Conservation (phyloP, 2,888 invertebrate genomes). For the Cheilosia vulpina region DNA sequence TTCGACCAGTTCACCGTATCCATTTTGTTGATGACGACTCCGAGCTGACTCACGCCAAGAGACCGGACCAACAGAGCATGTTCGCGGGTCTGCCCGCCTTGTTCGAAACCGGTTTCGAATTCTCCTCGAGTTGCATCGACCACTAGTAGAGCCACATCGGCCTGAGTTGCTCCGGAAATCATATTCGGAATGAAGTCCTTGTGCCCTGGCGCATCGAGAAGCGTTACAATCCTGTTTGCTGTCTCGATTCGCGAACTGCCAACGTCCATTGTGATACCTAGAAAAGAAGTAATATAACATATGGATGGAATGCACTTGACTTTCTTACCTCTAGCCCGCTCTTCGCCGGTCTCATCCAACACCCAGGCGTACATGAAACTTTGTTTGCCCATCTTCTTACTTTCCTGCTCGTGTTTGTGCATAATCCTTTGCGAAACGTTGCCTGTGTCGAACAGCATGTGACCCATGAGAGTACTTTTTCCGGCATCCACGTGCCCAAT, state of each 20-base stretch:
- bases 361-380: slow-evolving; percentile 99
- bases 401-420: slow-evolving; percentile 99
- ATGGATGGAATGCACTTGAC: not conserved
- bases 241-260: slow-evolving; percentile 97
- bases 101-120: slow-evolving; percentile 99
- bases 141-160: slow-evolving; percentile 98
- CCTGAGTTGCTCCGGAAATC: slow-evolving; percentile 99
- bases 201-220: slow-evolving; percentile 99
- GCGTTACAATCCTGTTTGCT: slow-evolving; percentile 88
- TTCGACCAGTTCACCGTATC: slow-evolving; percentile 98
- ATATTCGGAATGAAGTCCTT: slow-evolving; percentile 99
- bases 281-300: not conserved
- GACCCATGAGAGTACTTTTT: slow-evolving; percentile 92
- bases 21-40: slow-evolving; percentile 98
- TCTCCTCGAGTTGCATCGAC: slow-evolving; percentile 98
- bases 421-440: slow-evolving; percentile 94
- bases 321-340: slow-evolving; percentile 89
- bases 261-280: slow-evolving; percentile 98
- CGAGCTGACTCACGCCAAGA: slow-evolving; percentile 95
- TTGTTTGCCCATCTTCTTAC: slow-evolving; percentile 98
- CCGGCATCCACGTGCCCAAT: slow-evolving; percentile 94
- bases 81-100: slow-evolving; percentile 98
- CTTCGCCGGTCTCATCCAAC: slow-evolving; percentile 98
- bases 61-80: slow-evolving; percentile 96
- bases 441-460: slow-evolving; percentile 93